These are phyloP conservation scores for Xylocampa areola DNA, from an alignment of 2,888 invertebrate species.

Conservation along the genomic window DNA sequence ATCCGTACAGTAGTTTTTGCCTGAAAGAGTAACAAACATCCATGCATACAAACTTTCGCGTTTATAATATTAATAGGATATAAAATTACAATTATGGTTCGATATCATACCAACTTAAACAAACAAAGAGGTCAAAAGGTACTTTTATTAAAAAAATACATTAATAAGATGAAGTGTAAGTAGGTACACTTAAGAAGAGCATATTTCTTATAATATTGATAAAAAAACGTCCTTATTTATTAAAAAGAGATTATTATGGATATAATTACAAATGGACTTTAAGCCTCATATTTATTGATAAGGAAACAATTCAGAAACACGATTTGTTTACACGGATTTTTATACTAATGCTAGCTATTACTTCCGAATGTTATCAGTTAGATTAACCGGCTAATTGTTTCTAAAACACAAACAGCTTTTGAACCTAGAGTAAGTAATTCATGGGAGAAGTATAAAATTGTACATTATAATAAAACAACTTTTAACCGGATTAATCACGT, in stretches of 20 bases:
- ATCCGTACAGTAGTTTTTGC: no score
- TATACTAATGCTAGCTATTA: conserved; percentile 4
- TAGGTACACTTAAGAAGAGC: conserved; percentile 19
- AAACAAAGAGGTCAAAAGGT: conserved; percentile 29
- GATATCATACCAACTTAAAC: no score
- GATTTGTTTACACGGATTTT: conserved; percentile 10
- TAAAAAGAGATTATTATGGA: conserved; percentile 22
- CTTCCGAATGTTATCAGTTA: conserved; percentile 24
- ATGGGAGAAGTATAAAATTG: no score
- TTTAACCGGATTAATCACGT: no score
- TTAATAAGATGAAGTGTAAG: conserved; percentile 2
- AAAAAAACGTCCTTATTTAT: conserved; percentile 15
- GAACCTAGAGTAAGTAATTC: no score
- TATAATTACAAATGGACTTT: conserved; percentile 18
- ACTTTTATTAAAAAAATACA: background rate
- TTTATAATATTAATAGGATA: no score
- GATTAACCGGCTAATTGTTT: no score
- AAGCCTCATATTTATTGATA: conserved; percentile 27
- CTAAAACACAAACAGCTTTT: no score
- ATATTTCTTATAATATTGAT: conserved; percentile 27
- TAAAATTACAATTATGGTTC: no score
- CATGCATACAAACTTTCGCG: no score
- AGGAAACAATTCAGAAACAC: conserved; percentile 21
- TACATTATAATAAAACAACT: no score
- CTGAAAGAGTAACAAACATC: no score